A percentile compares a stretch with the other conserved stretches of the same genome.
Evolutionary conservation across 1,140 invertebrate genomes (phyloP).

Genomic region (Microplitis demolitor): DNA sequence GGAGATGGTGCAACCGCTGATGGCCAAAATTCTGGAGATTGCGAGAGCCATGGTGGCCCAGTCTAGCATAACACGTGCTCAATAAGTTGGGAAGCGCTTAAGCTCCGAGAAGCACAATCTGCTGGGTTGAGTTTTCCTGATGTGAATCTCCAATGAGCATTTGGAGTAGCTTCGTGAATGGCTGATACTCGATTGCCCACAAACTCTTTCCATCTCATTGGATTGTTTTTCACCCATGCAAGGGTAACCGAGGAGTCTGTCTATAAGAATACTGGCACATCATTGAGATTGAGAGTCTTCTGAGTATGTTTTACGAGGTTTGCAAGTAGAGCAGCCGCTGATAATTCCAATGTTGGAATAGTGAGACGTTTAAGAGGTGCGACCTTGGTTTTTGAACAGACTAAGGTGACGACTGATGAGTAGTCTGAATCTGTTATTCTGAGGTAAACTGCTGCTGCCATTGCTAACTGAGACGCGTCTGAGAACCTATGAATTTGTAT

Average conservation of each 20-base stretch:
- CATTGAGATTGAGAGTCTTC: neutral
- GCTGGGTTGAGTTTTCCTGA: slow-evolving; percentile 35
- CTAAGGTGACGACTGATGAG: slow-evolving; percentile 20
- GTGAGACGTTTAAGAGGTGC: slow-evolving; percentile 31
- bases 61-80: slow-evolving; percentile 34
- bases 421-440: slow-evolving; percentile 19
- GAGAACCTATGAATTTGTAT: no score
- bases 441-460: neutral
- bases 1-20: neutral
- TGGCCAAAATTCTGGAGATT: slow-evolving; percentile 9
- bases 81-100: slow-evolving; percentile 30
- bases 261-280: slow-evolving; percentile 6
- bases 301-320: no score
- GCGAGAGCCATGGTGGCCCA: slow-evolving; percentile 22
- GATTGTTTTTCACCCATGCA: slow-evolving; percentile 39
- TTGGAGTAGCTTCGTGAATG: slow-evolving; percentile 32
- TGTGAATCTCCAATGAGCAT: neutral
- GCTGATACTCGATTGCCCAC: slow-evolving; percentile 39
- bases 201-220: slow-evolving; percentile 41
- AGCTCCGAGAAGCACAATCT: slow-evolving; percentile 38
- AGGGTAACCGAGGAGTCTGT: slow-evolving; percentile 28
- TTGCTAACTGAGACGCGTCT: no score
- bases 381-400: slow-evolving; percentile 44
- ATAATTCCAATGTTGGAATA: slow-evolving; percentile 28
- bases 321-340: no score